These are phyloP conservation scores for Halictus rubicundus DNA, from an alignment of 1,140 invertebrate species.

Conservation along the genomic window DNA sequence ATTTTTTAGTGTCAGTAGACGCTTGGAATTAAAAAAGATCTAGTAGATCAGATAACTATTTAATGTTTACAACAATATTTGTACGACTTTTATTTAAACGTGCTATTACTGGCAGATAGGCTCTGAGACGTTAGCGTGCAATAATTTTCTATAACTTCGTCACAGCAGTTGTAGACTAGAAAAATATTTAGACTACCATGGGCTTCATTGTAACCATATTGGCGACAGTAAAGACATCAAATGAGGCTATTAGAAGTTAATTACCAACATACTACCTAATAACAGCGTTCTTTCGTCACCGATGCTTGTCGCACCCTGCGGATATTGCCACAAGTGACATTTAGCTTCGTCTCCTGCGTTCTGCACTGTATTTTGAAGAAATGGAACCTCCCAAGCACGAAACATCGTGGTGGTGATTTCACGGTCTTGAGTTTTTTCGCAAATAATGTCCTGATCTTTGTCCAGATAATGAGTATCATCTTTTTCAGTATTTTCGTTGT, in stretches of 20 bases:
- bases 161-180: conserved; percentile 37
- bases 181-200: conserved; percentile 70
- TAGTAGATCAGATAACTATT: too few relatives aligned
- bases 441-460: conserved; percentile 21
- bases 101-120: not conserved
- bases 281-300: conserved; percentile 4
- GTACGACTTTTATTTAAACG: too few relatives aligned
- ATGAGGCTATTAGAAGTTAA: conserved; percentile 42
- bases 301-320: conserved; percentile 8
- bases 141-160: conserved; percentile 12
- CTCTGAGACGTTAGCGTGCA: not conserved
- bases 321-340: conserved; percentile 45
- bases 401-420: conserved; percentile 45
- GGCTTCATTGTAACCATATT: conserved; percentile 63
- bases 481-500: conserved; percentile 28
- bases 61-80: too few relatives aligned
- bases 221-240: conserved; percentile 68
- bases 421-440: conserved; percentile 38
- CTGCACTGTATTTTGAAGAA: conserved; percentile 28
- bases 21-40: too few relatives aligned
- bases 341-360: conserved; percentile 39
- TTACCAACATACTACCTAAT: conserved; percentile 50
- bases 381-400: conserved; percentile 58
- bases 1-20: too few relatives aligned
- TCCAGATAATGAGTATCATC: not conserved